Evolutionary conservation across 2,888 invertebrate species (phyloP).

Genomic region (Monoplex corrugatus): DNA sequence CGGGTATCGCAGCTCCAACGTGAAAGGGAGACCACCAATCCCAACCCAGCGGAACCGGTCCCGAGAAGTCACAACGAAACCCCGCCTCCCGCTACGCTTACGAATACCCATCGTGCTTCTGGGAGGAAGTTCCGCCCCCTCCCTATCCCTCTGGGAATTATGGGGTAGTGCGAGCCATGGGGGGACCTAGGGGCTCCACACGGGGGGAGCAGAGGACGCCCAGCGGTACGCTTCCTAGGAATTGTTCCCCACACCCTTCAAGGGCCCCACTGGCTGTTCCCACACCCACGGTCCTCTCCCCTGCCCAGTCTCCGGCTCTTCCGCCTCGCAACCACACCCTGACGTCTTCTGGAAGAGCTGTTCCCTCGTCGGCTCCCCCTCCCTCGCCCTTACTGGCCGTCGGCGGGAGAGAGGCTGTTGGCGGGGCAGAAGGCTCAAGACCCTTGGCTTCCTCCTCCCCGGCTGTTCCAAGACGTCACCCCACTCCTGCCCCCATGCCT

Average conservation of each 20-base stretch:
- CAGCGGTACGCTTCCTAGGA: neutral
- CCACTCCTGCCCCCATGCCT: neutral
- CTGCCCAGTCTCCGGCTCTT: conserved; percentile 28
- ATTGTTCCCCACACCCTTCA: conserved; percentile 13
- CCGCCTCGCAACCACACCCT: conserved; percentile 10
- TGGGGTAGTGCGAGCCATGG: conserved; percentile 33
- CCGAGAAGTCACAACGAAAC: neutral
- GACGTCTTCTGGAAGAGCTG: neutral
- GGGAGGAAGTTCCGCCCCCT: conserved; percentile 58
- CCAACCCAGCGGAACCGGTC: neutral
- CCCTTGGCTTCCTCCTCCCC: conserved; percentile 27
- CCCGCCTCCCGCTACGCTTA: conserved; percentile 48
- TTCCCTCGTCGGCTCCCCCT: neutral
- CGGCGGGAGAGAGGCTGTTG: neutral
- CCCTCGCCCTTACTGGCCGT: neutral
- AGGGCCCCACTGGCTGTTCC: conserved; percentile 38
- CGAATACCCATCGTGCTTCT: conserved; percentile 56
- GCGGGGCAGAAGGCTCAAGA: neutral
- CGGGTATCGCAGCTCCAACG: neutral
- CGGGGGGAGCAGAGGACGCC: neutral
- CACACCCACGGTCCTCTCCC: conserved; percentile 43
- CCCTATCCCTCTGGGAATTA: conserved; percentile 44
- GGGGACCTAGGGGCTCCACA: neutral
- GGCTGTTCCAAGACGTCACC: conserved; percentile 28
- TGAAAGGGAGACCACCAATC: neutral